phyloP scores from a whole-genome alignment of 1,140 invertebrate species.

The Atopsyche davidsoni region DNA sequence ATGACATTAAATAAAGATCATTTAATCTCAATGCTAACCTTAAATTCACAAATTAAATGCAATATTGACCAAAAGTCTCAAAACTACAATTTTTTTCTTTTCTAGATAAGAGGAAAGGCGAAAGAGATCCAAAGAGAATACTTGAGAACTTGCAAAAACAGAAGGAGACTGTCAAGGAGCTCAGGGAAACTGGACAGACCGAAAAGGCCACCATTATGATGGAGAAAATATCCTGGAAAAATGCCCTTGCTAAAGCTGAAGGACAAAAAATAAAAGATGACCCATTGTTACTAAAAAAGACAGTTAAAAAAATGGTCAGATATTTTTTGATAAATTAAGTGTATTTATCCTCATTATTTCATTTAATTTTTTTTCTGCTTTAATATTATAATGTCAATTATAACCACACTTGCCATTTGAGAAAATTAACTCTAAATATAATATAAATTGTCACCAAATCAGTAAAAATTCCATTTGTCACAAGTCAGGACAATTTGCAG shows the following conservation, averaged over 20 bases:
- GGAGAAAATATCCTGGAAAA: slow-evolving; percentile 67
- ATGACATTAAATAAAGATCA: too few relatives aligned
- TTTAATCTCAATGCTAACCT: too few relatives aligned
- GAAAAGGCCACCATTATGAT: slow-evolving; percentile 61
- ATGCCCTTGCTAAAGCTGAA: slow-evolving; percentile 64
- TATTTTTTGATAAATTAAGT: neutral
- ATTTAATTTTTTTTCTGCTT: too few relatives aligned
- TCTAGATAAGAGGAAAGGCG: slow-evolving; percentile 40
- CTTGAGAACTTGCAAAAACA: slow-evolving; percentile 64
- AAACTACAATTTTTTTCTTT: slow-evolving; percentile 6
- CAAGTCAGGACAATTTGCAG: too few relatives aligned
- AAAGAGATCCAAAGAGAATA: slow-evolving; percentile 63
- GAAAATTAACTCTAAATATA: too few relatives aligned
- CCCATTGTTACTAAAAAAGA: slow-evolving; percentile 67
- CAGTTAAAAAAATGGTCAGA: slow-evolving; percentile 59
- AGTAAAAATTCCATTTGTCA: too few relatives aligned
- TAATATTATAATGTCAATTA: too few relatives aligned
- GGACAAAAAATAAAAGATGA: slow-evolving; percentile 83
- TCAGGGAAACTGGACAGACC: slow-evolving; percentile 55
- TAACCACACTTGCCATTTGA: too few relatives aligned
- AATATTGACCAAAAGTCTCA: too few relatives aligned
- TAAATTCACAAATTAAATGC: too few relatives aligned
- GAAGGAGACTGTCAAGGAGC: slow-evolving; percentile 57
- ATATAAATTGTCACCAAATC: too few relatives aligned
- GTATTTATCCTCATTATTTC: too few relatives aligned